Conservation (phyloP, 2,888 invertebrate species). For the Cryptocephalus moraei region DNA sequence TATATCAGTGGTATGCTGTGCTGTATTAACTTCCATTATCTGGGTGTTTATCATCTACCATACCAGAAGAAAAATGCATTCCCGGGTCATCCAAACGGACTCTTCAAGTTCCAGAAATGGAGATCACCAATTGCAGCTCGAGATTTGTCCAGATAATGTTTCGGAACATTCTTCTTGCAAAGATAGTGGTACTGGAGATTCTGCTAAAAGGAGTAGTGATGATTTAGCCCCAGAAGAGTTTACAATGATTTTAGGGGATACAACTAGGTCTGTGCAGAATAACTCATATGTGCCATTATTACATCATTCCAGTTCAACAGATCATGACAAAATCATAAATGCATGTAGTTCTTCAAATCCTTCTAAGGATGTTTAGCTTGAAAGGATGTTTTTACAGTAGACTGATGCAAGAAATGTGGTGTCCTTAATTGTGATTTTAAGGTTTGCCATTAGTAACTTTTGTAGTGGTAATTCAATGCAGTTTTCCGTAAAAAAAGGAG, state of each 20-base stretch:
- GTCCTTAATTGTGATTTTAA: too few species aligned
- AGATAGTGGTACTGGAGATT: slow-evolving; percentile 73
- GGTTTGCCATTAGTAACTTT: too few species aligned
- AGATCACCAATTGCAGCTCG: slow-evolving; percentile 11
- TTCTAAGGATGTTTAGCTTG: too few species aligned
- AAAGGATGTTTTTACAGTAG: too few species aligned
- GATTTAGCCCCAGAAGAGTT: slow-evolving; percentile 33
- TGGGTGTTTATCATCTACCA: slow-evolving; percentile 90
- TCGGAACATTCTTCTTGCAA: slow-evolving; percentile 69
- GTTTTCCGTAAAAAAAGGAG: too few species aligned
- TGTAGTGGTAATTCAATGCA: too few species aligned
- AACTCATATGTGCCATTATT: background rate
- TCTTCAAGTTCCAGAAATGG: background rate
- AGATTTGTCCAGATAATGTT: slow-evolving; percentile 49
- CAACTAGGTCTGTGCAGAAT: background rate
- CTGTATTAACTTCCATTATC: slow-evolving; percentile 80
- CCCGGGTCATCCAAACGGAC: slow-evolving; percentile 32
- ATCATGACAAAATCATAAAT: background rate
- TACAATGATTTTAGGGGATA: slow-evolving; percentile 17
- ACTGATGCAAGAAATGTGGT: too few species aligned
- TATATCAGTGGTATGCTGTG: slow-evolving; percentile 82
- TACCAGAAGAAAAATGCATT: slow-evolving; percentile 56
- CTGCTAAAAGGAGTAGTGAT: slow-evolving; percentile 58
- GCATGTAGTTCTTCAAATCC: background rate
- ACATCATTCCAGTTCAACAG: background rate